Evolutionary conservation across 2,888 invertebrate genomes (phyloP), one percentile per base, ranked within the genome.

Genomic region (Chrysolina oricalcia): DNA sequence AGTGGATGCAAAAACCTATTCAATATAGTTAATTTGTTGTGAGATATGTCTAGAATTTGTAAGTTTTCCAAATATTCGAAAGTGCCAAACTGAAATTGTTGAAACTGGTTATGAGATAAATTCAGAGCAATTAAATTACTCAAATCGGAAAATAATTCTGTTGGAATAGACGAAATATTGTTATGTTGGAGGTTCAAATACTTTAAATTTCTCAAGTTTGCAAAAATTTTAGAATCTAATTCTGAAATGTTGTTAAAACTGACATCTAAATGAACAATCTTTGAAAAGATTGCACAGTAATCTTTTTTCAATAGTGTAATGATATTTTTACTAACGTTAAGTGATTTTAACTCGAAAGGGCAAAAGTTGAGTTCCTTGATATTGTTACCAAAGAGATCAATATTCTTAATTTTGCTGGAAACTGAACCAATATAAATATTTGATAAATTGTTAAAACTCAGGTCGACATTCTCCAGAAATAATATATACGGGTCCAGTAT

Each of bases 1-100:
- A 72, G 53, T 8, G 63, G 41, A 40, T 75, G 64, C 41, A 72
- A 72, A 56, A 62, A 72, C 63, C 75, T 71, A 17, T 50, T 64
- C 9, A 75, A 15, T 17, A 67, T 48, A 13, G 10, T 68, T 6
- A 75, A 13, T n/a, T 68, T 62, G 63, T 75, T 75, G n/a, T 75
- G 63, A 1, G 70, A 70, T 19, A 76, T 21, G 43, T 76, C 75
- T 46, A 76, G 53, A 63, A 43, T 63, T 27, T 27, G 13, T 53
- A 76, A 73, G 17, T 40, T n/a, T 15, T 50, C 43, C 41, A 64
- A 43, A 53, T 50, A n/a, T 11, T 72, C 71, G 40, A 75, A 72
- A 67, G 62, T 27, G 6, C 75, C 75, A 19, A 72, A 62, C n/a
- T 72, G 48, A 66, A 75, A 71, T 15, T 64, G 35, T 53, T 43